Evolutionary conservation across 2,797 vertebrate species (phyloP).

Genomic region (Eidolon dupreanum): DNA sequence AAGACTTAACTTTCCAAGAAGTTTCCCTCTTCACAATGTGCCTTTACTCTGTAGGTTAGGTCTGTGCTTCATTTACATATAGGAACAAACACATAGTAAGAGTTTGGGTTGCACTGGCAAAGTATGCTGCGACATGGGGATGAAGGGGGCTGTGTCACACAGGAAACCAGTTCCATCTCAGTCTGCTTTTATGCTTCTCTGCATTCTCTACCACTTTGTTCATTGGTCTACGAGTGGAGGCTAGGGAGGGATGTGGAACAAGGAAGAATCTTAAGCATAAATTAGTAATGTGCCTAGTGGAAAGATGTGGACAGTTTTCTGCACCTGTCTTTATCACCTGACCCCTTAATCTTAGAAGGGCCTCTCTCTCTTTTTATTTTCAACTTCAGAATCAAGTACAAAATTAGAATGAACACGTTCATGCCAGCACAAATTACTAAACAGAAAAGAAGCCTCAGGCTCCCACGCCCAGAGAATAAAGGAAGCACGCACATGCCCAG

Average conservation of each 20-base stretch:
- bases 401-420: neutral
- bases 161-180: neutral
- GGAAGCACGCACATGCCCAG: rapidly evolving
- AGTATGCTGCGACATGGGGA: rapidly evolving
- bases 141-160: neutral
- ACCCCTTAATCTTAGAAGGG: neutral
- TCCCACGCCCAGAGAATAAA: neutral
- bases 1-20: neutral
- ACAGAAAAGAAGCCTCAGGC: neutral
- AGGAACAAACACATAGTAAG: neutral
- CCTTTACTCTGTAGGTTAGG: neutral
- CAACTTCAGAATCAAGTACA: neutral
- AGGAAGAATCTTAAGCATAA: neutral
- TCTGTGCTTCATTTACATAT: neutral
- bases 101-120: neutral
- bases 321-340: neutral
- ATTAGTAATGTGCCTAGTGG: neutral
- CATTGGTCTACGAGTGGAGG: neutral
- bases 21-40: neutral
- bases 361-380: neutral
- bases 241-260: neutral
- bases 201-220: neutral
- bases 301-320: neutral
- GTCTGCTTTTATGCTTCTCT: neutral
- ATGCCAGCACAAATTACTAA: neutral